phyloP scores from a whole-genome alignment of 2,113 vertebrate species.

The Neopipo cinnamomea region DNA sequence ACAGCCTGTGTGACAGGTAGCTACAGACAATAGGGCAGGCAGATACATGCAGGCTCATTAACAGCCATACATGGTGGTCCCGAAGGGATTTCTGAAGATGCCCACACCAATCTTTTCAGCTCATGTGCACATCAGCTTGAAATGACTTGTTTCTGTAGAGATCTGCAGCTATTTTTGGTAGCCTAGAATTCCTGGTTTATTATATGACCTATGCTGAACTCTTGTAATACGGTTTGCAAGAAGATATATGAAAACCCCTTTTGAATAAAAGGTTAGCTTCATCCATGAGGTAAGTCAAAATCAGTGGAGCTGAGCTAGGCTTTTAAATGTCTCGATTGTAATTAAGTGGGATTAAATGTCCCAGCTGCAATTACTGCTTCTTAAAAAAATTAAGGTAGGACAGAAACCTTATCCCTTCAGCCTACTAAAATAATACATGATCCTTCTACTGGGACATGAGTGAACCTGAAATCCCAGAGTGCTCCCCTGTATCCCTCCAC shows the following conservation, averaged over 20 bases:
- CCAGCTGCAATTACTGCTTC: background rate
- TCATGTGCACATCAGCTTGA: background rate
- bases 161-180: background rate
- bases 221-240: background rate
- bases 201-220: background rate
- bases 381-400: background rate
- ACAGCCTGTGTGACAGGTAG: background rate
- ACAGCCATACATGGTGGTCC: background rate
- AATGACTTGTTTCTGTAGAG: background rate
- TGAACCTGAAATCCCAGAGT: background rate
- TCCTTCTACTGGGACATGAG: background rate
- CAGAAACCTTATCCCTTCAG: background rate
- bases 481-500: background rate
- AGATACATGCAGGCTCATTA: background rate
- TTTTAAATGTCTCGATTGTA: background rate
- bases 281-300: background rate
- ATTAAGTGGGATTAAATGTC: background rate
- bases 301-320: background rate
- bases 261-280: background rate
- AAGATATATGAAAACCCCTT: background rate
- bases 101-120: background rate
- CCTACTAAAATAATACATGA: background rate
- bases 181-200: background rate
- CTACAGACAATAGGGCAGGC: background rate
- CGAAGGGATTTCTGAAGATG: background rate